Evolutionary conservation across 1,140 invertebrate species (phyloP), one percentile per base, ranked within the genome.

Genomic region (Phymorhynchus buccinoides): DNA sequence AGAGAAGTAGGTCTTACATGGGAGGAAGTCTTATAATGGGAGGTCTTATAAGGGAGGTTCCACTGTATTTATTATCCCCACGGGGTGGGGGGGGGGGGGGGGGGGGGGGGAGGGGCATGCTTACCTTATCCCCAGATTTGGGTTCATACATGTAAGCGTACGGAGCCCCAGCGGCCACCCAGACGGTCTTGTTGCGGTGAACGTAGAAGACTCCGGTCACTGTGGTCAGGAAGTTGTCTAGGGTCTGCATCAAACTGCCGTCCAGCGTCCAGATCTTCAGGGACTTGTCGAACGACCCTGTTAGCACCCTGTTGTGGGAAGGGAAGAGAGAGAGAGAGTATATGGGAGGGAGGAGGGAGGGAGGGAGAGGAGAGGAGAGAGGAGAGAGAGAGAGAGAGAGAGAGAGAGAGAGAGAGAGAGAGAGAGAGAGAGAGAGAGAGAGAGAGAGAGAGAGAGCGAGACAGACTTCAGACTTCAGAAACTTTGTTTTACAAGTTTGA

Each of bases 241-340:
- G 86, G 78, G 88, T 90, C 85, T 93, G 93, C 16, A 93, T 89
- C 22, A 92, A 87, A 87, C 93, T 93, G 3, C 93, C 93, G 79
- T 93, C 93, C 44, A 89, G 84, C 12, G 91, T 92, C 93, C 93
- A 94, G 37, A 94, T 93, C 87, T 92, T 93, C 35, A 93, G 89
- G 68, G 85, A 91, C 86, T 94, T 94, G 86, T 94, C 93, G 91
- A 93, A 94, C 18, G 92, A 92, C 52, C 93, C 93, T 48, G 93
- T 93, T 42, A 93, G 78, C 48, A 93, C 90, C 92, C 92, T 93
- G 84, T 12, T 27, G n/a, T 6, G 56, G 56, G 18, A 27, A 62
- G 56, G 6, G 0, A 4, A 22, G 56, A 27, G 4, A 18, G 48
- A 52, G 48, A 18, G 48, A 14, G 48, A 14, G 48, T 0, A 14